Evolutionary conservation across 2,113 vertebrate genomes (phyloP).

Genomic region (Neotoma lepida): DNA sequence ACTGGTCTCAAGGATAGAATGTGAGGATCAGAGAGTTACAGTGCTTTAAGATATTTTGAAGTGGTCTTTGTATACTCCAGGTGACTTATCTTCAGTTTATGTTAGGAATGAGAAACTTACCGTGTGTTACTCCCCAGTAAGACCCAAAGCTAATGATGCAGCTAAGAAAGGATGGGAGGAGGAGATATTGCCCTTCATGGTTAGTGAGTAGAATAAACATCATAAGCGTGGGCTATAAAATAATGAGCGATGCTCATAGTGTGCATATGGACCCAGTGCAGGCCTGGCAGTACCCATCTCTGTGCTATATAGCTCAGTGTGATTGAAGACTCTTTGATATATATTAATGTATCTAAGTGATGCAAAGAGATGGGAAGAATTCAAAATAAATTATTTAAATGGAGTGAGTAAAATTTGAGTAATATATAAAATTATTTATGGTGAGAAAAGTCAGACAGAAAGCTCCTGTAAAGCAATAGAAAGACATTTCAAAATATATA

Average conservation of each 20-base stretch:
- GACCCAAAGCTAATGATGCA: background rate
- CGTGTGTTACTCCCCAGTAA: background rate
- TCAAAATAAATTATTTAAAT: background rate
- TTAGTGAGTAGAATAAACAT: background rate
- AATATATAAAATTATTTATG: background rate
- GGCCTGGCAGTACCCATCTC: accelerated
- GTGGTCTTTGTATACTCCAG: background rate
- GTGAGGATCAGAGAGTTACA: accelerated
- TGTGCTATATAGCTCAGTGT: background rate
- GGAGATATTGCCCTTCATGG: background rate
- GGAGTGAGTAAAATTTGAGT: background rate
- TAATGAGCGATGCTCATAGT: background rate
- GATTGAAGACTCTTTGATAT: background rate
- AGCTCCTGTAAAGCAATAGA: background rate
- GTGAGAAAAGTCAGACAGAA: background rate
- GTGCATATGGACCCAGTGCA: background rate
- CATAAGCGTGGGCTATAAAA: accelerated
- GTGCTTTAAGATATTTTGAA: background rate
- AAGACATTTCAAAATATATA: background rate
- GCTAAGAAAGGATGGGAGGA: background rate
- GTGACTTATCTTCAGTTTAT: background rate
- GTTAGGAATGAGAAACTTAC: background rate
- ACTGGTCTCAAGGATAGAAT: background rate
- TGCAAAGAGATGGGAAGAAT: accelerated
- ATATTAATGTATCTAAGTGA: background rate